Conservation (phyloP, 2,797 vertebrate genomes). For the Pteropus rufus region DNA sequence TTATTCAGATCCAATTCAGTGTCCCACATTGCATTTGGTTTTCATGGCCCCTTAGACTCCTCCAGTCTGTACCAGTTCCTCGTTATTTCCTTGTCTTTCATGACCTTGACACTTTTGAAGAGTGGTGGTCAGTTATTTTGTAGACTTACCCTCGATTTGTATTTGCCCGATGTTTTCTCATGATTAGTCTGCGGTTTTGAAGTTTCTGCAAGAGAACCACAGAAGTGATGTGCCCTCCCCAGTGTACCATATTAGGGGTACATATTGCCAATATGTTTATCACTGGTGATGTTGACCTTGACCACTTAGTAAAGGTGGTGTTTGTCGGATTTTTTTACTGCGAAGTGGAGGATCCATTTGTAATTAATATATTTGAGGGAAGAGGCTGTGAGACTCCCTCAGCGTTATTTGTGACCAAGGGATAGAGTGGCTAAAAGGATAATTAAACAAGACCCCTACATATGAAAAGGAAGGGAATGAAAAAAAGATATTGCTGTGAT, state of each 20-base stretch:
- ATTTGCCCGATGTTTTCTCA: not conserved
- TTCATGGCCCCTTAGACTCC: not conserved
- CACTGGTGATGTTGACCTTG: not conserved
- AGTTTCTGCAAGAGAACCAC: not conserved
- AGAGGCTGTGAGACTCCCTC: not conserved
- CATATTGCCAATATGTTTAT: accelerated
- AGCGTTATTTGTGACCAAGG: not conserved
- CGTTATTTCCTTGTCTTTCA: not conserved
- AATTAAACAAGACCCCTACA: too few species aligned
- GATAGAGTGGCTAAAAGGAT: too few species aligned
- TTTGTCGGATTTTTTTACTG: not conserved
- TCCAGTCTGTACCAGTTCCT: not conserved
- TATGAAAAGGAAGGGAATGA: too few species aligned
- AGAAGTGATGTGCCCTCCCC: not conserved
- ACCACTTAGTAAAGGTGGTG: not conserved
- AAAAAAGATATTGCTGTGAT: too few species aligned
- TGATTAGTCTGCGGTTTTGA: not conserved
- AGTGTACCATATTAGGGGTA: accelerated
- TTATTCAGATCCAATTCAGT: not conserved
- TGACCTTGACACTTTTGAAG: not conserved
- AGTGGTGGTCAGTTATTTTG: not conserved
- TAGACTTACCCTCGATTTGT: not conserved
- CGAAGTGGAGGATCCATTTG: not conserved
- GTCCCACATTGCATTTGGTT: accelerated
- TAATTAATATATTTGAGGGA: not conserved